phyloP scores from a whole-genome alignment of 2,113 vertebrate species.

The Sorex fumeus region DNA sequence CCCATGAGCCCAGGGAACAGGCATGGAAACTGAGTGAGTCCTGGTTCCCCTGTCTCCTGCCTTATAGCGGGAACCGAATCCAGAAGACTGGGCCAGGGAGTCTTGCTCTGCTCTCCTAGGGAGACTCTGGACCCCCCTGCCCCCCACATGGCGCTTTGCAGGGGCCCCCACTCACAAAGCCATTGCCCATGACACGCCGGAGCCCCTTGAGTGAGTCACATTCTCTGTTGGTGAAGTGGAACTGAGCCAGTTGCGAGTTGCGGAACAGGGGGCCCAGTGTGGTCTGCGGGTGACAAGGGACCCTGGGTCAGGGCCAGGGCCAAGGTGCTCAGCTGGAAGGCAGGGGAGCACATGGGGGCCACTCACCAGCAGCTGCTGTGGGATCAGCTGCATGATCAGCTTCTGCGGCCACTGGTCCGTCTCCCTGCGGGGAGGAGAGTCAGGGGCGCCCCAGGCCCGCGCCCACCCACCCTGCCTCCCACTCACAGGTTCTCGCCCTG shows the following conservation, averaged over 20 bases:
- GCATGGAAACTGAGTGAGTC: too few relatives aligned
- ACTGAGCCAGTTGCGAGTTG: conserved; percentile 97
- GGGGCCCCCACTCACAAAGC: conserved; percentile 91
- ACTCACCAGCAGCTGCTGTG: conserved; percentile 94
- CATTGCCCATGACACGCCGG: conserved; percentile 95
- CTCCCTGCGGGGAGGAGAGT: conserved; percentile 88
- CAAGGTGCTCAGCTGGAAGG: fast-evolving
- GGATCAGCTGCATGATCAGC: conserved; percentile 97
- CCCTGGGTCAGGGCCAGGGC: background rate
- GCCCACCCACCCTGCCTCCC: conserved; percentile 75
- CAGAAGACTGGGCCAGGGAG: too few relatives aligned
- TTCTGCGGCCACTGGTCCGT: conserved; percentile 97
- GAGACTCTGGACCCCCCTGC: too few relatives aligned
- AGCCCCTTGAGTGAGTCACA: conserved; percentile 95
- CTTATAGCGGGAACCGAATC: too few relatives aligned
- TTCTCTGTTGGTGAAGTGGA: conserved; percentile 96
- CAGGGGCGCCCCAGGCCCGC: background rate
- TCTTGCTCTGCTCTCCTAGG: too few relatives aligned
- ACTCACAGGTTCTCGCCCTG: conserved; percentile 97
- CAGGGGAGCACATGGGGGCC: fast-evolving
- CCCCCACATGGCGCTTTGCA: background rate
- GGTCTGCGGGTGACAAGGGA: conserved; percentile 86
- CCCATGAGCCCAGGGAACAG: too few relatives aligned
- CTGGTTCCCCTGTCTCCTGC: too few relatives aligned
- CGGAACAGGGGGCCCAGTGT: conserved; percentile 96